Base-by-base conservation (phyloP, 1,140 invertebrate species). In the Drosophila jambulina region DNA sequence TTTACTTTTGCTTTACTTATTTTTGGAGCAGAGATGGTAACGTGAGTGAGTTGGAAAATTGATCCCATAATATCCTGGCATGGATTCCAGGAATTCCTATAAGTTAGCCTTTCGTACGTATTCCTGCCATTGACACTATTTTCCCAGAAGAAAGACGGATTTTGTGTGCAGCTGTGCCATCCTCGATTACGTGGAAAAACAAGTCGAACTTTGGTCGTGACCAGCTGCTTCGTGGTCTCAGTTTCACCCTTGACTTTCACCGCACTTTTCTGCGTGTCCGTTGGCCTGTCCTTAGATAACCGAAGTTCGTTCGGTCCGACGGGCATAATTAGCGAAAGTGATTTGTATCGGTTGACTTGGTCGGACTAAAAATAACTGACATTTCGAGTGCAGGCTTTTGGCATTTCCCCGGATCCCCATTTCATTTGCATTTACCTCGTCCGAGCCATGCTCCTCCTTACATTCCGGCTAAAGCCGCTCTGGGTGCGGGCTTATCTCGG, bases 271-370 rank as follows among this genome's bases (percentile, higher is more conserved):
- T 72, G 65, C 63, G 78, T 90, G 81, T 78, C 42, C 48, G 48
- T 80, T 64, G 51, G 63, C 49, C 25, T 3, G 23, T 59, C 29
- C 27, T 72, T 19, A 51, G 70, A 72, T 49, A 51, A 51, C 36
- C 23, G 46, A 48, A 48, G 23, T 23, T 54, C 61, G 23, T 19
- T 54, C 61, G 19, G 63, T 67, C 53, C 60, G 53, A 57, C 21
- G 74, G 77, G 78, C 67, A 85, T 90, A 88, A 88, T 88, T 88
- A 88, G 81, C 84, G 63, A 88, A 83, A 76, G 85, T 85, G 85
- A 88, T 90, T 90, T 90, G 74, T 90, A 51, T 88, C 74, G 42
- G 46, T 49, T 53, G 63, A 63, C 58, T 58, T 49, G 57, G 46
- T 10, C 19, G 42, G 25, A 19, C 56, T 71, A 67, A 59, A 84